A percentile compares a stretch with the other conserved stretches of the same genome.
Evolutionary conservation across 2,888 invertebrate genomes (phyloP).

Genomic region (Osmoderma eremita): DNA sequence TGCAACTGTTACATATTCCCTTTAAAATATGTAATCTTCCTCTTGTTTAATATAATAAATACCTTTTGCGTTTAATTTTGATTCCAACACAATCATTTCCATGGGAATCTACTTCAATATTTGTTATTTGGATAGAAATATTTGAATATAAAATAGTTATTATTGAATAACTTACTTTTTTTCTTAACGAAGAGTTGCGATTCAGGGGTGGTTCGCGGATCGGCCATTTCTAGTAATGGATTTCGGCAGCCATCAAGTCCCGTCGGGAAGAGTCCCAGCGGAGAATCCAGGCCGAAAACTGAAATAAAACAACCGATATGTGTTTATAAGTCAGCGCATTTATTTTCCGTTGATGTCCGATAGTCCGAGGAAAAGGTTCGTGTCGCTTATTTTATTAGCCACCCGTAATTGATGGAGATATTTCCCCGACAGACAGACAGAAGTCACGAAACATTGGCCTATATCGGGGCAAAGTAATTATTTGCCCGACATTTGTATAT

Average conservation of each 20-base stretch:
- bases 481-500: slow-evolving; percentile 12
- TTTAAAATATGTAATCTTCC: no score
- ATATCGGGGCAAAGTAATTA: slow-evolving; percentile 18
- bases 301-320: slow-evolving; percentile 54
- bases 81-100: no score
- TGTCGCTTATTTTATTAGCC: slow-evolving; percentile 47
- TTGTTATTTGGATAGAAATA: neutral
- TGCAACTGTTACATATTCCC: no score
- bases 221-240: slow-evolving; percentile 79
- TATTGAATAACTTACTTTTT: slow-evolving; percentile 76
- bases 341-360: slow-evolving; percentile 32
- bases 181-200: slow-evolving; percentile 75
- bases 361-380: slow-evolving; percentile 42
- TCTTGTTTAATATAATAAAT: no score
- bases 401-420: slow-evolving; percentile 49
- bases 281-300: slow-evolving; percentile 82
- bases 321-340: slow-evolving; percentile 29
- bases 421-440: slow-evolving; percentile 46
- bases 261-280: slow-evolving; percentile 79
- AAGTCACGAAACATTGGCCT: slow-evolving; percentile 46
- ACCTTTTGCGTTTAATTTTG: no score
- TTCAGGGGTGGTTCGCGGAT: slow-evolving; percentile 75
- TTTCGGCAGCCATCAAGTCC: slow-evolving; percentile 80
- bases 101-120: no score
- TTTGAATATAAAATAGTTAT: neutral